Percentiles rank a stretch among this genome's conserved stretches.
Evolutionary conservation across 2,888 invertebrate species (phyloP).

Genomic region (Pachydiplax longipennis): DNA sequence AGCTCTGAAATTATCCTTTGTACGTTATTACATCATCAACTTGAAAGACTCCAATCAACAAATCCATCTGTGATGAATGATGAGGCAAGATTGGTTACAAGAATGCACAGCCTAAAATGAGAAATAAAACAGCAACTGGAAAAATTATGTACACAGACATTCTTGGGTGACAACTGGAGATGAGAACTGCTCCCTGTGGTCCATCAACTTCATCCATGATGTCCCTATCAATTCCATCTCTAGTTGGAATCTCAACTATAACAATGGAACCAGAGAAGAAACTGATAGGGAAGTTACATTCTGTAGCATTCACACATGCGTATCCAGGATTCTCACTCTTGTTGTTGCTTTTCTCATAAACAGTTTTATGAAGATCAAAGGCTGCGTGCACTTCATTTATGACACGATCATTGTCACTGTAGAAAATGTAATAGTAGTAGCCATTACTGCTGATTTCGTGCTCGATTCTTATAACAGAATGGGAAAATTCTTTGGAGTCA

Average conservation of each 20-base stretch:
- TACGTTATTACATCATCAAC: not conserved
- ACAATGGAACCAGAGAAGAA: constrained; percentile 81
- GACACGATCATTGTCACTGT: constrained; percentile 83
- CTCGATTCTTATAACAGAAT: constrained; percentile 63
- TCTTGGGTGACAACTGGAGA: constrained; percentile 81
- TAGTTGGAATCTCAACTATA: constrained; percentile 83
- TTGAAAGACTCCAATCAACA: not conserved
- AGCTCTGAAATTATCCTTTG: not conserved
- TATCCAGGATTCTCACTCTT: constrained; percentile 60
- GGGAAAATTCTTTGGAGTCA: constrained; percentile 66
- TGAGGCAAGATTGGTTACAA: constrained; percentile 60
- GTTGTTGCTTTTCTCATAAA: constrained; percentile 76
- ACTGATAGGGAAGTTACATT: constrained; percentile 76
- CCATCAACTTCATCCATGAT: constrained; percentile 5
- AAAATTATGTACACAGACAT: constrained; percentile 81
- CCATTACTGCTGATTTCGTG: constrained; percentile 79
- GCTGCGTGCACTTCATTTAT: constrained; percentile 82
- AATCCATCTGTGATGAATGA: not conserved
- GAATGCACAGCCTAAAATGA: constrained; percentile 82
- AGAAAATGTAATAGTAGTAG: constrained; percentile 89
- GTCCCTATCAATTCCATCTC: constrained; percentile 74
- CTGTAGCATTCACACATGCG: constrained; percentile 77
- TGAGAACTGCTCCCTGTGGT: constrained; percentile 65
- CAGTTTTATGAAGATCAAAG: constrained; percentile 85
- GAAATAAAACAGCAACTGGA: constrained; percentile 76